Base-by-base conservation (phyloP, 2,797 vertebrate species). In the Halcyon leucocephala region DNA sequence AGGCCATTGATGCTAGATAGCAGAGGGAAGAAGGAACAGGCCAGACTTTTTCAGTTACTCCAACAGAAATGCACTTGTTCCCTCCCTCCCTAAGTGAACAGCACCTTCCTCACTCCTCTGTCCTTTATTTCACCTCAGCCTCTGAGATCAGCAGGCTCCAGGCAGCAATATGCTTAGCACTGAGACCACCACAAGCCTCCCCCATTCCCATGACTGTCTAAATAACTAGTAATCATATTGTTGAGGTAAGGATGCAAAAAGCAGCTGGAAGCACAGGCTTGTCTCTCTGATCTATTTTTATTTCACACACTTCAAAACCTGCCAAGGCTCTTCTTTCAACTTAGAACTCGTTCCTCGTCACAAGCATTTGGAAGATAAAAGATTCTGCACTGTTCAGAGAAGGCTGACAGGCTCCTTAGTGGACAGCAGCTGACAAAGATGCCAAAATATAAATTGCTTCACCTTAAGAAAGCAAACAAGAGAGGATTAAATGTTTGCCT, bases 211-310 rank as follows among this genome's bases (percentile, higher is more conserved):
- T 42, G 42, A 21, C 28, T 64, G 15, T 46, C 48, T 57, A 69
- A 86, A 31, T 60, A 86, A 82, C 24, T 39, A 39, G 35, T 42
- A 70, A 85, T 73, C 17, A 69, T 70, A 84, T 89, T 77, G 41
- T 69, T 57, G 67, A 78, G 61, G 71, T 55, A 74, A 92, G 76
- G 39, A 88, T 74, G 57, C 78, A 80, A 89, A 84, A 82, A 66
- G 49, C 90, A 89, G 62, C 55, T 90, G 33, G 70, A 89, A 96
- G 78, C 78, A 71, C n/a, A 58, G 57, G 12, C 71, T 89, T 73
- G 49, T 89, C 42, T 42, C 42, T 42, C 83, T 87, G 35, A 94
- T 86, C 86, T 94, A 71, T 89, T 96, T 91, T 92, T 80, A 81
- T 72, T 88, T 81, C 28, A 61, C 35, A 31, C 28, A 66, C 61